phyloP scores from a whole-genome alignment of 2,113 vertebrate species.

The Melanocharis versteri region DNA sequence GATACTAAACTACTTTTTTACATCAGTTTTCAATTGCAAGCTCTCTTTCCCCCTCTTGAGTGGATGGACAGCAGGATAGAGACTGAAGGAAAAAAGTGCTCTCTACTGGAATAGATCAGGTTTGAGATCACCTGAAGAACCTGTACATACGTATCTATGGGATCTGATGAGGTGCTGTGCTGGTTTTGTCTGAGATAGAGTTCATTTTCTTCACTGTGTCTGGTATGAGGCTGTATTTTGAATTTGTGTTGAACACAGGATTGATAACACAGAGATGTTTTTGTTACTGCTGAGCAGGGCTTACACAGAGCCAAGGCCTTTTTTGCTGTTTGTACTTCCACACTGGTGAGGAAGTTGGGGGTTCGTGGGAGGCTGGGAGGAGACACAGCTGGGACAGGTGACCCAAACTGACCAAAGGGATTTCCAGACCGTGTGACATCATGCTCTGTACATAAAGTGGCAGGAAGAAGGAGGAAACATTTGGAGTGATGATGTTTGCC shows the following conservation, averaged over 20 bases:
- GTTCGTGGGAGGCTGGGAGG: fast-evolving
- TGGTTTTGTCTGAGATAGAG: not conserved
- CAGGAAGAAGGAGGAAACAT: not conserved
- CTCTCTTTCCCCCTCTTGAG: not conserved
- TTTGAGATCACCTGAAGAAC: not conserved
- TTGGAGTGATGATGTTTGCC: not conserved
- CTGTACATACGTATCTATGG: not conserved
- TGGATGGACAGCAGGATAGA: not conserved
- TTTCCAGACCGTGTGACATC: not conserved
- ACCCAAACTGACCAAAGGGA: not conserved
- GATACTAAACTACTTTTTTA: not conserved
- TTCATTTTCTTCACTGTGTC: not conserved
- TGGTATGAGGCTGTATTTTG: not conserved
- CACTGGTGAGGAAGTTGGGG: fast-evolving
- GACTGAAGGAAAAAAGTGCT: not conserved
- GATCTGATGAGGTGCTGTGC: not conserved
- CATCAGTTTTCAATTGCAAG: not conserved
- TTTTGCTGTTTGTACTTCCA: not conserved
- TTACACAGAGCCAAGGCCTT: not conserved
- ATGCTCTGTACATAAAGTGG: not conserved
- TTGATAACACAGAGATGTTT: not conserved
- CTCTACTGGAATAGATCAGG: not conserved
- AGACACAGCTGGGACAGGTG: not conserved
- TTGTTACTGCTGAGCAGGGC: not conserved
- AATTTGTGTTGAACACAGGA: not conserved